phyloP scores from a whole-genome alignment of 2,888 invertebrate species.

The Eulithis testata region DNA sequence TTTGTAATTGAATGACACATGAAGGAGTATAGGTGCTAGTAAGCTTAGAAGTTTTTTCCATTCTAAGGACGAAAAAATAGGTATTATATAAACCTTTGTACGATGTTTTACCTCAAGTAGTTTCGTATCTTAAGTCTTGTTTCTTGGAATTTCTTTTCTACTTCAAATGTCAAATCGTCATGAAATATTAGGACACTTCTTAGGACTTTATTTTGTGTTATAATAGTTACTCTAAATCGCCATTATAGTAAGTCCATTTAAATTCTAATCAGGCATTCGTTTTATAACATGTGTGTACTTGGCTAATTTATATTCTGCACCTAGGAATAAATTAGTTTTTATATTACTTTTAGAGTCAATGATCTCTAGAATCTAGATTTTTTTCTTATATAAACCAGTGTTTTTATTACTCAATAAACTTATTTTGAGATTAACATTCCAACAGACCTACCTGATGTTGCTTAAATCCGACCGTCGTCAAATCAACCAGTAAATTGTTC shows the following conservation, averaged over 20 bases:
- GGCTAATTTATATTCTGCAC: conserved; percentile 38
- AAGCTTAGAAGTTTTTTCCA: neutral
- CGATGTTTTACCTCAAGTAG: neutral
- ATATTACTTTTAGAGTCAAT: conserved; percentile 35
- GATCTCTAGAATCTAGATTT: conserved; percentile 37
- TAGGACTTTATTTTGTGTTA: conserved; percentile 6
- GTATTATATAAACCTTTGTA: neutral
- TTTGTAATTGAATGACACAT: conserved; percentile 22
- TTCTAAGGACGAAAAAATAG: neutral
- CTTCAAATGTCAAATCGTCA: neutral
- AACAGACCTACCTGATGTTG: conserved; percentile 9
- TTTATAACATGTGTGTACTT: conserved; percentile 32
- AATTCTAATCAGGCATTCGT: conserved; percentile 25
- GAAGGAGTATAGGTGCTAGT: conserved; percentile 9
- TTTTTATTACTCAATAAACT: conserved; percentile 25
- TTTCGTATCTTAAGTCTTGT: neutral
- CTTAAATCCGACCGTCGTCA: conserved; percentile 22
- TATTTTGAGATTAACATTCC: conserved; percentile 24
- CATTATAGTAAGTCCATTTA: conserved; percentile 20
- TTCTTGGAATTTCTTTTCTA: conserved; percentile 2
- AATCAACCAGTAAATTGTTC: neutral
- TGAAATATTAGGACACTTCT: neutral
- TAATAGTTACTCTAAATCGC: conserved; percentile 16
- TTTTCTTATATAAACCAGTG: conserved; percentile 26
- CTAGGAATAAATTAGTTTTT: conserved; percentile 37